Conservation (phyloP, 1,140 invertebrate species). For the Euwallacea similis region DNA sequence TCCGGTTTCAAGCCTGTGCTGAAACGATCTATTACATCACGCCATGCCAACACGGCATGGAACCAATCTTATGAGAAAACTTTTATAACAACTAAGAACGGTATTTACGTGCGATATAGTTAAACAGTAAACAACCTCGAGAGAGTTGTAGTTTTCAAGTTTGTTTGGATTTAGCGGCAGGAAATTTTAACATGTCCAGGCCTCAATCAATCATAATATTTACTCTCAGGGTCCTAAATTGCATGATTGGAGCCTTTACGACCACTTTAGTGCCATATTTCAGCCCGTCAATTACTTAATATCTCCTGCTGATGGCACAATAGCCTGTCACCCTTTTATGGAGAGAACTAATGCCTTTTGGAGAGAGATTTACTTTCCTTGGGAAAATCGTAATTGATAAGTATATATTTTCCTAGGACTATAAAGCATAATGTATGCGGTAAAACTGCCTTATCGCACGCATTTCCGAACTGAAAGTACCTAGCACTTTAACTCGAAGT, state of each 20-base stretch:
- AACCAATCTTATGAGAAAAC: constrained; percentile 2
- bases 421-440: too few species aligned
- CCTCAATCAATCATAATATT: neutral
- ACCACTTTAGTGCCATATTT: neutral
- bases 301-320: neutral
- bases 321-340: too few species aligned
- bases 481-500: too few species aligned
- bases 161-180: too few species aligned
- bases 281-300: neutral
- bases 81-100: neutral
- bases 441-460: too few species aligned
- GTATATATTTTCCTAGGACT: too few species aligned
- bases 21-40: neutral
- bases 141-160: too few species aligned
- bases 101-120: neutral
- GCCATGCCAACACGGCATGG: neutral
- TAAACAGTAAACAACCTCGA: neutral
- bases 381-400: too few species aligned
- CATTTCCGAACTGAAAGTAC: too few species aligned
- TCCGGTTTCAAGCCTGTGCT: neutral
- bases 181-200: neutral
- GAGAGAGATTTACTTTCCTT: too few species aligned
- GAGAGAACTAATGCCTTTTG: too few species aligned
- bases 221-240: neutral
- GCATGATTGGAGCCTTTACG: neutral